A percentile compares a stretch with the other conserved stretches of the same genome.
Evolutionary conservation across 2,797 vertebrate species (phyloP).

Genomic region (Ammospiza maritima): DNA sequence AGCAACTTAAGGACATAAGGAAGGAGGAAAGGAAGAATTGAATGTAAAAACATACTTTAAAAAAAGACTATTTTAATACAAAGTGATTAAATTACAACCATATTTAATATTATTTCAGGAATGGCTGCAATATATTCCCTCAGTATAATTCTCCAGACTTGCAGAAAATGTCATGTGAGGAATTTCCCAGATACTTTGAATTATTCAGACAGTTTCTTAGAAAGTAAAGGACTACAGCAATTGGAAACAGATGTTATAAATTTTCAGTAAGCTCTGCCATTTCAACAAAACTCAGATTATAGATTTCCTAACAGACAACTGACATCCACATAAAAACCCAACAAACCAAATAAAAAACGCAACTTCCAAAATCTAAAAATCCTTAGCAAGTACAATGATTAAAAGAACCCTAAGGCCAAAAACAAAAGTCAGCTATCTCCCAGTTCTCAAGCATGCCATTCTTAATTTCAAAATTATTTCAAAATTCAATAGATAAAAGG

Average conservation of each 20-base stretch:
- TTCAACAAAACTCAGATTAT: neutral
- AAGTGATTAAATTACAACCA: neutral
- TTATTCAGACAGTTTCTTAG: neutral
- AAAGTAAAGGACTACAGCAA: neutral
- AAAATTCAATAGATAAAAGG: neutral
- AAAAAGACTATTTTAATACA: neutral
- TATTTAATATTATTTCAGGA: neutral
- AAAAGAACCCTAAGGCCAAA: rapidly evolving
- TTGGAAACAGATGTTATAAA: neutral
- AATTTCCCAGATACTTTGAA: neutral
- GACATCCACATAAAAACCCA: neutral
- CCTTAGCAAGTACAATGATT: neutral
- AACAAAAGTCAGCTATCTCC: neutral
- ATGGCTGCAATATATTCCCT: neutral
- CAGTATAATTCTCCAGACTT: neutral
- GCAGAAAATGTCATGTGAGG: neutral
- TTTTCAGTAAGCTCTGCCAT: neutral
- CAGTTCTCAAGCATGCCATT: neutral
- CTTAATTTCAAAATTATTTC: neutral
- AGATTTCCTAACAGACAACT: neutral
- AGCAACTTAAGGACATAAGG: neutral
- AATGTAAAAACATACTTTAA: neutral
- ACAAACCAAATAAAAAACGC: neutral
- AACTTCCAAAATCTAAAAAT: neutral
- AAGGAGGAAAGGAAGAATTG: neutral